Evolutionary conservation across 2,888 invertebrate species (phyloP), one percentile per base, ranked within the genome.

Genomic region (Dorcus parallelipipedus): DNA sequence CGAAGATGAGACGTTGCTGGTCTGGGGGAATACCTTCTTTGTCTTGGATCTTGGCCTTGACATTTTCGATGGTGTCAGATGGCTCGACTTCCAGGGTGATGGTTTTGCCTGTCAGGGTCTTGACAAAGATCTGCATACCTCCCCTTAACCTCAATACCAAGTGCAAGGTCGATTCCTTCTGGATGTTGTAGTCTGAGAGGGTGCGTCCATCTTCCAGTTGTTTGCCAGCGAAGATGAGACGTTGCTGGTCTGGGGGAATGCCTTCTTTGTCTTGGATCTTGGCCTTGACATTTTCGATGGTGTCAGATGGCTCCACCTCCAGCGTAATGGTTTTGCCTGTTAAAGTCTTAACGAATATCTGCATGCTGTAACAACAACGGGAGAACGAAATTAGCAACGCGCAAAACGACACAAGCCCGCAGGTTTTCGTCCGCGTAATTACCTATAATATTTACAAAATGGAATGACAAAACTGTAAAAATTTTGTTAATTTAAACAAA

Each of bases 281-380:
- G 0, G 81, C 80, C 64, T 85, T 85, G 1, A 85, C 84, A 71
- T 85, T 84, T 67, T 85, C 84, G 64, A 85, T 84, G 0, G 83
- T 81, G 61, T 85, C 84, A 0, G 20, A 20, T 20, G 20, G 20
- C 67, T 85, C 85, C 1, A 82, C 82, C 66, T 82, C 82, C 10
- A 82, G 65, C 0, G 82, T 82, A 59, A 81, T 81, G 52, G 81
- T 82, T 69, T 82, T 83, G 38, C 82, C 81, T 23, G 81, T 82
- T 38, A 65, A 41, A 23, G 65, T 65, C 39, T 65, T n/a, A n/a
- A n/a, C n/a, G n/a, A n/a, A n/a, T n/a, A n/a, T n/a, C 76, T 88
- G 86, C 78, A 88, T 87, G 41, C 56, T 55, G 39, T 4, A n/a
- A n/a, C n/a, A 58, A 57, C 23, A 52, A 54, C 39, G 7, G 10